phyloP scores from a whole-genome alignment of 2,113 vertebrate genomes.

The Seriola rivoliana region DNA sequence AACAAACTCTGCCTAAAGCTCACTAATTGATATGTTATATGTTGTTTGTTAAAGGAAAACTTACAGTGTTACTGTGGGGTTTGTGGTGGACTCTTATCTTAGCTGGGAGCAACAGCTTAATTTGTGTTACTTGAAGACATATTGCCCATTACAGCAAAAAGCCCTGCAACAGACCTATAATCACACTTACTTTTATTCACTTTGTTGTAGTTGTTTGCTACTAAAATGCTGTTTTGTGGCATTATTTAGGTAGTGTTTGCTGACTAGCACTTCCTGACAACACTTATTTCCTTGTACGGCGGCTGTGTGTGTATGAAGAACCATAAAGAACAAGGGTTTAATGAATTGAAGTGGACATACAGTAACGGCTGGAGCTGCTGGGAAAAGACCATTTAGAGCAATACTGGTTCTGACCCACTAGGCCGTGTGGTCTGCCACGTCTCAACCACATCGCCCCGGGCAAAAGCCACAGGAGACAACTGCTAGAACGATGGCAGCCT shows the following conservation, averaged over 20 bases:
- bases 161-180: no score
- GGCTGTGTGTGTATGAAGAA: constrained; percentile 8
- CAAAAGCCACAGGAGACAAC: constrained; percentile 20
- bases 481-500: neutral
- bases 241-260: constrained; percentile 3
- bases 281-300: neutral
- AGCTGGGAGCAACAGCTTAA: no score
- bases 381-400: constrained; percentile 8
- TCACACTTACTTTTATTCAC: no score
- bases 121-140: no score
- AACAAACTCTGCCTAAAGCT: no score
- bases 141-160: no score
- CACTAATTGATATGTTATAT: no score
- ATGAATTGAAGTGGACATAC: constrained; percentile 9
- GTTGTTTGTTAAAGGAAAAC: no score
- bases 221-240: constrained; percentile 4
- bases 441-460: neutral
- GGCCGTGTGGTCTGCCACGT: neutral
- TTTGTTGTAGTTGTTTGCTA: neutral
- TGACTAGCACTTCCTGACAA: constrained; percentile 7
- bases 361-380: constrained; percentile 6
- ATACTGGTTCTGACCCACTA: constrained; percentile 5
- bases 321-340: neutral
- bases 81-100: no score
- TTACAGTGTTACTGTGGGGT: no score